Percentiles rank a stretch among this genome's conserved stretches.
These are phyloP conservation scores for Macrotis lagotis DNA, from an alignment of 2,113 vertebrate species.

Conservation along the genomic window DNA sequence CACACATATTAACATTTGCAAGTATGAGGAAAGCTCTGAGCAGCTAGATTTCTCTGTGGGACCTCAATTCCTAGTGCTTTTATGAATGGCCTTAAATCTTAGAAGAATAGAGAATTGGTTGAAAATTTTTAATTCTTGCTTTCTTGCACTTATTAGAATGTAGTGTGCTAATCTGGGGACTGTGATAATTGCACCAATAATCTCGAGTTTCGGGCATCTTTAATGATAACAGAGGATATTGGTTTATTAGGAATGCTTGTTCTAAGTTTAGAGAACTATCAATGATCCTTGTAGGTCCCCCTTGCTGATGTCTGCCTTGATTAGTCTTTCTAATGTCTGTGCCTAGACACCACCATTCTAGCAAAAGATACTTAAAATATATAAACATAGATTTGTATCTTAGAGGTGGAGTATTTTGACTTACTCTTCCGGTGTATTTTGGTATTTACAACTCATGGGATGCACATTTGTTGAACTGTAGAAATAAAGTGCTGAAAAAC, in stretches of 20 bases:
- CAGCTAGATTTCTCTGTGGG: conserved; percentile 36
- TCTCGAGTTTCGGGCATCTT: conserved; percentile 63
- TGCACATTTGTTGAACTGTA: neutral
- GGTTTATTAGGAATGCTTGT: conserved; percentile 56
- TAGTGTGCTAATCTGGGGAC: conserved; percentile 61
- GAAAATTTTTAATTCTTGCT: conserved; percentile 61
- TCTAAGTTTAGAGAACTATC: conserved; percentile 62
- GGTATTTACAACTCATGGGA: neutral
- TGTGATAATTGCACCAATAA: conserved; percentile 60
- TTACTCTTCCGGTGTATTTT: conserved; percentile 41
- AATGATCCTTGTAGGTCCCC: conserved; percentile 23
- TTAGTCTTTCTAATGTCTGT: conserved; percentile 62
- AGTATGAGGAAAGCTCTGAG: conserved; percentile 35
- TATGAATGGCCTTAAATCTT: conserved; percentile 43
- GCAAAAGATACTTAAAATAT: conserved; percentile 63
- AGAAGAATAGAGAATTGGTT: conserved; percentile 36
- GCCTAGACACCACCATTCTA: neutral
- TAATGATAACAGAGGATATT: conserved; percentile 57
- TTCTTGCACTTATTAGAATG: conserved; percentile 57
- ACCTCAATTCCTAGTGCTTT: neutral
- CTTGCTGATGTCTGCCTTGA: conserved; percentile 69
- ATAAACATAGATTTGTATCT: conserved; percentile 38
- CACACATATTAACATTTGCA: neutral
- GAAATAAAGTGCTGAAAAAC: neutral
- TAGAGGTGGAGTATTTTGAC: conserved; percentile 8